phyloP scores from a whole-genome alignment of 2,797 vertebrate genomes.

The Poecilia wingei region DNA sequence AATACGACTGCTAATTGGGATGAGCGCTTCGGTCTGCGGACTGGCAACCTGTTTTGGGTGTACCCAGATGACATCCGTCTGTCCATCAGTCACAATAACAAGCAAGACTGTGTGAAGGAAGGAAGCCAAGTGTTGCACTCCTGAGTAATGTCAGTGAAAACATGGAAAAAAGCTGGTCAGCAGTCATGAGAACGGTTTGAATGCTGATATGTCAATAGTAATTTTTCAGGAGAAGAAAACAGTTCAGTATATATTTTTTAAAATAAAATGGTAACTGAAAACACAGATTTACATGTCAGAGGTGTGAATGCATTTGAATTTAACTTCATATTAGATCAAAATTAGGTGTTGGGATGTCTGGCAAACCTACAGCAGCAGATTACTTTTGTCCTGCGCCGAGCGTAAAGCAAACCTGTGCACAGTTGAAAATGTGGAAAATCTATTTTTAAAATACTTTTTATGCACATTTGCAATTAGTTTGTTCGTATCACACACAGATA shows the following conservation, averaged over 20 bases:
- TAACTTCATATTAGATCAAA: background rate
- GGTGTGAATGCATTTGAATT: background rate
- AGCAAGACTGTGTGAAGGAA: background rate
- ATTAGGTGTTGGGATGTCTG: background rate
- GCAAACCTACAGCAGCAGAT: background rate
- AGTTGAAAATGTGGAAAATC: background rate
- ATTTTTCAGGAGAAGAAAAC: background rate
- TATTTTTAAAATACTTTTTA: background rate
- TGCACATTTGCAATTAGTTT: background rate
- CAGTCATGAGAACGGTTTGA: background rate
- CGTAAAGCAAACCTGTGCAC: background rate
- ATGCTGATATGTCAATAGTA: background rate
- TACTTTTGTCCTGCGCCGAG: background rate
- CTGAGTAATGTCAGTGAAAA: background rate
- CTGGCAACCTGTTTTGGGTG: background rate
- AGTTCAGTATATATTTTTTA: no score
- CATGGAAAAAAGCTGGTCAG: background rate
- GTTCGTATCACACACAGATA: background rate
- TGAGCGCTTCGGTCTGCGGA: background rate
- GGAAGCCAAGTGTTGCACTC: background rate
- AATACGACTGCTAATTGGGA: background rate
- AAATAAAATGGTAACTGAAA: no score
- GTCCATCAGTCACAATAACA: background rate
- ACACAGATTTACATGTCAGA: background rate
- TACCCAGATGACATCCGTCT: background rate